Evolutionary conservation across 2,888 invertebrate species (phyloP), one percentile per base, ranked within the genome.

Genomic region (Xanthia togata): DNA sequence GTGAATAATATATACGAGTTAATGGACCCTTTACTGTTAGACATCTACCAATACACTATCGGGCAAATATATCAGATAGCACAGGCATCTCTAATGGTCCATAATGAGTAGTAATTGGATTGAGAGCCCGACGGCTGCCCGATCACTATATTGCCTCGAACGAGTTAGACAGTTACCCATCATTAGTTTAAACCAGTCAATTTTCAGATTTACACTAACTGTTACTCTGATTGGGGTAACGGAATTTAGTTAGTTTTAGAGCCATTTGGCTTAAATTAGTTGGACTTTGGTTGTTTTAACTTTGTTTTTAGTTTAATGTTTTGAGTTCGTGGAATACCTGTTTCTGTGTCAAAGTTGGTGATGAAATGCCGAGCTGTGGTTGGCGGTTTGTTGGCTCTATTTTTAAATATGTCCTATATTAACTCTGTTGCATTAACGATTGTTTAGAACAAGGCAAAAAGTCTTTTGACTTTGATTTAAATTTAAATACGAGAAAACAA

Each of bases 91-190:
- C 79, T 85, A 88, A 89, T 87, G 83, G 85, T 55, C 70, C 76
- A 78, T 88, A 88, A 89, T 90, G 76, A 85, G 73, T 4, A 41
- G 55, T 89, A 88, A 90, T 90, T 89, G 83, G 69, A 87, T 90
- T 81, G 77, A 65, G 79, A 81, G 78, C 60, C 60, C 82, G 75
- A 31, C 69, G 53, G 55, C 70, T 68, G 62, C 69, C 59, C 78
- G 87, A 76, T 78, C 59, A 65, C 70, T 77, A 47, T 72, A 72
- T 81, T 76, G 76, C 73, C 60, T 79, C 38, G 55, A 68, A 76
- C 35, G 67, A 47, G 74, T 73, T 75, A 79, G 64, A n/a, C 53
- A n/a, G 75, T 76, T 81, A 82, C 53, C 69, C 47, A 26, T 41
- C 80, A 87, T 87, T 81, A 85, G 81, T 85, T 81, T 78, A 12